A percentile compares a stretch with the other conserved stretches of the same genome.
Conservation (phyloP, 2,797 vertebrate genomes). For the Pygocentrus nattereri region DNA sequence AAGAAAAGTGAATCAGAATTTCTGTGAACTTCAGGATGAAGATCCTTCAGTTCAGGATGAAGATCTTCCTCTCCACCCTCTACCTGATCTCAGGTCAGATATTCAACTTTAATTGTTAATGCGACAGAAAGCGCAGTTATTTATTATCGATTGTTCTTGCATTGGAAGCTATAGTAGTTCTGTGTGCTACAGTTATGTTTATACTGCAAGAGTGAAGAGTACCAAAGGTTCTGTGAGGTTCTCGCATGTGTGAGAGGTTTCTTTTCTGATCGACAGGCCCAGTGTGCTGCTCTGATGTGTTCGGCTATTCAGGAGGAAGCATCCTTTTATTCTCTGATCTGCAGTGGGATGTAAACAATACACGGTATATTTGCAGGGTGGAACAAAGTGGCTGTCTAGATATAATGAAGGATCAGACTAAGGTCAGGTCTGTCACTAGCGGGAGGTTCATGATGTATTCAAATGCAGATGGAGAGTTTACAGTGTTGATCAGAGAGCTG, state of each 20-base stretch:
- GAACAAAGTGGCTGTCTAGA: background rate
- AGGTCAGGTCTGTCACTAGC: too few species aligned
- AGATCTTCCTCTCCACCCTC: background rate
- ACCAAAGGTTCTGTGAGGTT: too few species aligned
- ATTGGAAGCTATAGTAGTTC: background rate
- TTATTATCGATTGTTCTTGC: too few species aligned
- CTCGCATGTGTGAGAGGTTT: too few species aligned
- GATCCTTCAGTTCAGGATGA: background rate
- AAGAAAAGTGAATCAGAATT: too few species aligned
- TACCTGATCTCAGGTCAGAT: background rate
- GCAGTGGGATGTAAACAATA: background rate
- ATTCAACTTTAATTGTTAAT: background rate
- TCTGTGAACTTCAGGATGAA: too few species aligned
- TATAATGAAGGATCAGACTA: background rate
- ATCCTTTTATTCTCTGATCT: background rate
- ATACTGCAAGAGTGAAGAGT: background rate
- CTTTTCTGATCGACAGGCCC: too few species aligned
- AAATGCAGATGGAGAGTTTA: too few species aligned
- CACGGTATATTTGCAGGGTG: background rate
- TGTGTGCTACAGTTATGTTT: background rate
- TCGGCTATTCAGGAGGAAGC: slow-evolving; percentile 29
- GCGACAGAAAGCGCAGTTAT: background rate
- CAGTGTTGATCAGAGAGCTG: slow-evolving; percentile 25
- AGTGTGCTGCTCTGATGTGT: background rate
- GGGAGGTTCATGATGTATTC: too few species aligned